Evolutionary conservation across 1,140 invertebrate species (phyloP).

Genomic region (Oryctes rhinoceros): DNA sequence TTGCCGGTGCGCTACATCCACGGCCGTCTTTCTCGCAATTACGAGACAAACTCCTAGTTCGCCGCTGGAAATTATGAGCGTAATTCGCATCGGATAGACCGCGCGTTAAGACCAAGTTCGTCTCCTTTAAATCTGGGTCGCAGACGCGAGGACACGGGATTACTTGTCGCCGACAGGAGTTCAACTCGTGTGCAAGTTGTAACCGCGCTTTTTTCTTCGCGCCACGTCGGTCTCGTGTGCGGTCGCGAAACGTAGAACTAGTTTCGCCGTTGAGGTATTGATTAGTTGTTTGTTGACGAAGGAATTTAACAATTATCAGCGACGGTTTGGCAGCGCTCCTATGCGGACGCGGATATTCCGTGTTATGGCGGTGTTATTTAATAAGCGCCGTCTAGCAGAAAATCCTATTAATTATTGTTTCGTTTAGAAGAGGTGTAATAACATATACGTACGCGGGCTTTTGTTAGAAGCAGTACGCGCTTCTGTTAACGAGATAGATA

Average conservation of each 20-base stretch:
- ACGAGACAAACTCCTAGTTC: too few relatives aligned
- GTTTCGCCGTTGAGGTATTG: constrained; percentile 11
- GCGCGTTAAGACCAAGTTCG: not conserved
- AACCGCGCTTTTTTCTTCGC: not conserved
- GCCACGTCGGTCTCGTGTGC: not conserved
- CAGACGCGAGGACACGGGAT: not conserved
- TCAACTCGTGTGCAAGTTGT: not conserved
- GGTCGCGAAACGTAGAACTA: not conserved
- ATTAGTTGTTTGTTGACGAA: not conserved
- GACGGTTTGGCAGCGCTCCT: not conserved
- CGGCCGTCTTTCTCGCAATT: too few relatives aligned
- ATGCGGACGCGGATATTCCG: not conserved
- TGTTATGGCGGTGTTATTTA: too few relatives aligned
- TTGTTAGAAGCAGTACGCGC: too few relatives aligned
- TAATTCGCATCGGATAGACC: not conserved
- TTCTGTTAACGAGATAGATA: too few relatives aligned
- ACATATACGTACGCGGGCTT: too few relatives aligned
- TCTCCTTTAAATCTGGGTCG: not conserved
- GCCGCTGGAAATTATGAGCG: too few relatives aligned
- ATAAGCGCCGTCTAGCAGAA: too few relatives aligned
- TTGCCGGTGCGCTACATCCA: too few relatives aligned
- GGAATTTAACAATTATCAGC: constrained; percentile 9
- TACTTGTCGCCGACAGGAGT: constrained; percentile 13
- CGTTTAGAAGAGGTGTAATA: too few relatives aligned
- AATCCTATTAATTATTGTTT: too few relatives aligned